A percentile compares a stretch with the other conserved stretches of the same genome.
phyloP scores from a whole-genome alignment of 2,888 invertebrate species.

The Nemapogon koenigi region DNA sequence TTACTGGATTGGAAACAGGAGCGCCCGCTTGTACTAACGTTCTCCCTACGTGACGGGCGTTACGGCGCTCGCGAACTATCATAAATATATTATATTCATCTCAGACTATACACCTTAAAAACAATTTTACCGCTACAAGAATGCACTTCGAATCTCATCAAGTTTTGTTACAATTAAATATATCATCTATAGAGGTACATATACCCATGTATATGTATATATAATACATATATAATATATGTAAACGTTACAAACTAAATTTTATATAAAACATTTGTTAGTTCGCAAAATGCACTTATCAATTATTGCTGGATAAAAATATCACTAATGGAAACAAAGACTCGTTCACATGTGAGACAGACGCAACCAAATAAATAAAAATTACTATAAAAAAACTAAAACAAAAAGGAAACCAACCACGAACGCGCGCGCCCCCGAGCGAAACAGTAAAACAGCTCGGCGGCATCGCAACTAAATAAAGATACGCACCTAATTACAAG shows the following conservation, averaged over 20 bases:
- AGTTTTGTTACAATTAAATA: too few relatives aligned
- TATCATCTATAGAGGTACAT: too few relatives aligned
- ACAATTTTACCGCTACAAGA: slow-evolving; percentile 59
- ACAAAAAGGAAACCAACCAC: slow-evolving; percentile 55
- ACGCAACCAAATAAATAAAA: slow-evolving; percentile 57
- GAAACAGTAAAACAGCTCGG: slow-evolving; percentile 49
- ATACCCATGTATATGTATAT: too few relatives aligned
- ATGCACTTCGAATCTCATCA: slow-evolving; percentile 63
- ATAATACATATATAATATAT: too few relatives aligned
- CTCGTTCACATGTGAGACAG: slow-evolving; percentile 48
- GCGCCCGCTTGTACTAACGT: slow-evolving; percentile 13
- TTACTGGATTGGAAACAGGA: slow-evolving; percentile 33
- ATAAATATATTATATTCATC: slow-evolving; percentile 34
- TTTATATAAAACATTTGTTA: slow-evolving; percentile 45
- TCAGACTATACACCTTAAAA: slow-evolving; percentile 60
- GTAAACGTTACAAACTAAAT: slow-evolving; percentile 56
- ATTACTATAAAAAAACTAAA: slow-evolving; percentile 48
- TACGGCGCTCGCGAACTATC: slow-evolving; percentile 16
- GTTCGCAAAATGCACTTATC: slow-evolving; percentile 56
- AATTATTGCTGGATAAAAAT: slow-evolving; percentile 63
- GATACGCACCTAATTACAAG: too few relatives aligned
- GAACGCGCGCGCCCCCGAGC: slow-evolving; percentile 51
- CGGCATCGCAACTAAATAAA: too few relatives aligned
- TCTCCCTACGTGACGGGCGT: neutral
- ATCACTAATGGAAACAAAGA: slow-evolving; percentile 63